These are phyloP conservation scores for Gracilinanus agilis DNA, from an alignment of 2,113 vertebrate genomes.

Conservation along the genomic window DNA sequence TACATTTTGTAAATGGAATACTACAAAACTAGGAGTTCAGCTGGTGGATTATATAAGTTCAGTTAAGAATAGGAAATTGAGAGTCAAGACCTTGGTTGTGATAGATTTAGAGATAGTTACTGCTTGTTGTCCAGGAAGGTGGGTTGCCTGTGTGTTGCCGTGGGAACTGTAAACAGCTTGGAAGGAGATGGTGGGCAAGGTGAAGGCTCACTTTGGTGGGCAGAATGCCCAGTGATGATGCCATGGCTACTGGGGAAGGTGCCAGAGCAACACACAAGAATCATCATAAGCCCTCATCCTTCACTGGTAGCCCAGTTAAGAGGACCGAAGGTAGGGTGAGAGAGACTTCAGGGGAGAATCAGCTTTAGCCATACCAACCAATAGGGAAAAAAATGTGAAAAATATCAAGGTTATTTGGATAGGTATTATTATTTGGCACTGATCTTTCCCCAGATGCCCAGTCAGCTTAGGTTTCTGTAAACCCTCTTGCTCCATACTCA, in stretches of 20 bases:
- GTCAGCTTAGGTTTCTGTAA: background rate
- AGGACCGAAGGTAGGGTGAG: background rate
- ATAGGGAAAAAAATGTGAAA: background rate
- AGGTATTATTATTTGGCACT: background rate
- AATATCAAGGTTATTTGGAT: background rate
- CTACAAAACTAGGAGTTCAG: slow-evolving; percentile 22
- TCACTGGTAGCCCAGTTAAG: background rate
- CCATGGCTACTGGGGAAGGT: background rate
- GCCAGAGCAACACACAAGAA: background rate
- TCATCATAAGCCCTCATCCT: background rate
- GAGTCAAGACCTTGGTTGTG: slow-evolving; percentile 50
- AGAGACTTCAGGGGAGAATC: background rate
- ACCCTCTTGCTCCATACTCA: background rate
- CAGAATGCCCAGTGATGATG: background rate
- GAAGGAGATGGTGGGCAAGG: slow-evolving; percentile 30
- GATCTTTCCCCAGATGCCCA: background rate
- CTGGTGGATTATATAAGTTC: slow-evolving; percentile 47
- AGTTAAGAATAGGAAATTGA: slow-evolving; percentile 51
- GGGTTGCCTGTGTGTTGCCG: slow-evolving; percentile 35
- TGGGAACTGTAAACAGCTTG: slow-evolving; percentile 42
- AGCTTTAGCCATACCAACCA: too few relatives aligned
- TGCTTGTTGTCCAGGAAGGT: slow-evolving; percentile 13
- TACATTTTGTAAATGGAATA: background rate
- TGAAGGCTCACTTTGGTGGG: slow-evolving; percentile 30
- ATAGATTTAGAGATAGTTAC: slow-evolving; percentile 35